Evolutionary conservation across 2,888 invertebrate genomes (phyloP).

Genomic region (Ophraella communa): DNA sequence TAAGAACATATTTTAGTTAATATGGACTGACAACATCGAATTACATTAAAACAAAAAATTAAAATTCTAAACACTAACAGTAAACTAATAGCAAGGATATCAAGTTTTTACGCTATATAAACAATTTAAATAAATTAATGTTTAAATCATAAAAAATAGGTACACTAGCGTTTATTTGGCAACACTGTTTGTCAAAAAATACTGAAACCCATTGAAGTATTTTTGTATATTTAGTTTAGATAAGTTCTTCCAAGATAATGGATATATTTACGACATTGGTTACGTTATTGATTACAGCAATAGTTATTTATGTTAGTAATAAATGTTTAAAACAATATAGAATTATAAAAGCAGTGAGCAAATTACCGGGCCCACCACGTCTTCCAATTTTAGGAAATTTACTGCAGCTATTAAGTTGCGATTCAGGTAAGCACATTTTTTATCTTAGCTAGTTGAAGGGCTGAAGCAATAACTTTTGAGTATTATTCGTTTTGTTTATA

Average conservation of each 20-base stretch:
- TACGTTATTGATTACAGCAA: not conserved
- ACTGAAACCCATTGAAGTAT: not conserved
- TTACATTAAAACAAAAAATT: no score
- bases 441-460: not conserved
- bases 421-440: not conserved
- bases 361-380: slow-evolving; percentile 4
- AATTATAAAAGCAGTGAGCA: not conserved
- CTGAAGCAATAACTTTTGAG: no score
- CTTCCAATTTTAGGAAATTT: slow-evolving; percentile 4
- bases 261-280: not conserved
- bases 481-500: no score
- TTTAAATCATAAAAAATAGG: no score
- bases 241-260: not conserved
- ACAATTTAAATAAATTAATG: no score
- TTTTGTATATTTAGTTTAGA: not conserved
- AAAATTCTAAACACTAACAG: no score
- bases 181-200: not conserved
- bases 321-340: not conserved
- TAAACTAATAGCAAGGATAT: no score
- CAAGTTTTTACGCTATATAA: no score
- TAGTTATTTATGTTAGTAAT: not conserved
- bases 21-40: no score
- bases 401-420: not conserved
- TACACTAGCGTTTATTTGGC: not conserved
- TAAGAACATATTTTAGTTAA: no score